Evolutionary conservation across 2,113 vertebrate species (phyloP), one percentile per base, ranked within the genome.

Genomic region (Kryptolebias marmoratus): DNA sequence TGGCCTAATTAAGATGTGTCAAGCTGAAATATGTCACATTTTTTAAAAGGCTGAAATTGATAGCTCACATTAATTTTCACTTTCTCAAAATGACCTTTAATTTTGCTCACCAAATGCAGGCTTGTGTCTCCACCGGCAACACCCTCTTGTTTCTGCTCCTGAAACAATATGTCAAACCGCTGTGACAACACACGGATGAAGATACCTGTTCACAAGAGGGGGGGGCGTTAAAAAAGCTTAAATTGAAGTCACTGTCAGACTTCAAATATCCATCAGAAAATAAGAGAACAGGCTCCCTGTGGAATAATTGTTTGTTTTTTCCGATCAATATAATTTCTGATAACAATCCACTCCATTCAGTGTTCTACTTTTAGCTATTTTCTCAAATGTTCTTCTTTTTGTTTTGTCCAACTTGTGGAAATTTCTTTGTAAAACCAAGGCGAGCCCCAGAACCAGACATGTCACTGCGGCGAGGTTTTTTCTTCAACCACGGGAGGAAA

Each of bases 1-100:
- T 94, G 87, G 88, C 86, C 89, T 93, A 90, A 94, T 93, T 92
- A 93, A 90, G 90, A 91, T 55, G 83, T 91, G 92, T 91, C 91
- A 89, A 83, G 56, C 79, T 89, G 83, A 92, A 89, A 88, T 78
- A 84, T 88, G 91, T 90, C 90, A 90, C 82, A 64, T 84, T 90
- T 86, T 87, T 86, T 72, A 79, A 90, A 90, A 81, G 82, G 69
- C 85, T 75, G 70, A 80, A 92, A 92, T 92, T 91, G 89, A 94
- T 92, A 86, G 88, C 87, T 82, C 79, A 79, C 89, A 93, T 93
- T 91, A 87, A 92, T 92, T 91, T 89, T 86, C 90, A 84, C 87
- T 89, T 84, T 90, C 82, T 89, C 80, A 77, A 86, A 88, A 85
- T 89, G 83, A 90, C 87, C 90, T 90, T 90, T 90, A 88, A 92